Base-by-base conservation (phyloP, 2,888 invertebrate genomes). In the Hemistola chrysoprasaria region DNA sequence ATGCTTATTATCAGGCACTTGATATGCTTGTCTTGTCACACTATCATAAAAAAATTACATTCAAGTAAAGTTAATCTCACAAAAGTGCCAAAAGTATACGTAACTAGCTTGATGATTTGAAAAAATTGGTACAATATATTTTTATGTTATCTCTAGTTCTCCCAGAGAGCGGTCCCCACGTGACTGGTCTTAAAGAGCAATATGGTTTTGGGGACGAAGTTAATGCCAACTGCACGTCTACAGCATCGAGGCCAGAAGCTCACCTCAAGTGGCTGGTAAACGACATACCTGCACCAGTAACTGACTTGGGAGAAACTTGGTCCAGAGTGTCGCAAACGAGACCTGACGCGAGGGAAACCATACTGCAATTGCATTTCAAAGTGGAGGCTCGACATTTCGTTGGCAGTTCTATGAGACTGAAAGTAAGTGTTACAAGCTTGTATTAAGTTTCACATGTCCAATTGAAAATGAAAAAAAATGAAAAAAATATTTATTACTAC, bases 241-340 rank as follows among this genome's bases (percentile, higher is more conserved):
- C 92, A 7, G 91, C 93, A 39, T 95, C 96, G 21, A 92, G 94
- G 53, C 96, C 96, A 1, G 93, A 93, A 9, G 94, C 95, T 33
- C 91, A 93, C 64, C 91, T 96, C 45, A 92, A 92, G 62, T 96
- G 96, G 96, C 92, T 94, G 80, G 92, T 96, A 72, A 96, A 96
- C 76, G 94, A 93, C 26, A 91, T 92, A 62, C 92, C 92, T 55
- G 92, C 90, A 3, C 86, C 90, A 23, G 71, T 76, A 26, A 74
- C 79, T 6, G 79, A 90, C 52, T 53, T 92, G 25, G 66, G 70
- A 2, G 90, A 91, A 0, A 91, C 92, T 0, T 90, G 90, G 81
- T 69, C 82, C 43, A 78, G 81, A 38, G 75, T 84, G 31, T 77
- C 87, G 3, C 81, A 83, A 9, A 78, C 84, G 22, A 85, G 92